Evolutionary conservation across 64 coral and sea anemone genomes (phyloP), one percentile per base, ranked within the genome.

Genomic region (Montipora capricornis): DNA sequence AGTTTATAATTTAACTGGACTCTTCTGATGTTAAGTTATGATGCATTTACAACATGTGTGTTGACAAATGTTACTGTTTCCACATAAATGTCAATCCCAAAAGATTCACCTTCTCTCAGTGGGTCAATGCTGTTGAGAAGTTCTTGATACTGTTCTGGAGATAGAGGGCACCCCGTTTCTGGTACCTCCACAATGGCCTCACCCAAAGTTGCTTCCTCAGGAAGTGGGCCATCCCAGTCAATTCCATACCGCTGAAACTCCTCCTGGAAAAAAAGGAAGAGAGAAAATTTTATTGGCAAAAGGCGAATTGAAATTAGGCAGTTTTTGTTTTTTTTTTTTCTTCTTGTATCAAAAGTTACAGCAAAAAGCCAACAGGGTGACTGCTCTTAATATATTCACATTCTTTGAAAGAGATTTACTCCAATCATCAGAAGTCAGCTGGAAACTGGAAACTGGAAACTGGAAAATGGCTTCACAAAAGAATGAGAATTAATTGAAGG

Each of bases 51-150:
- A 64, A 14, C 60, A 64, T 64, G 60, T 64, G 60, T 64, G 60
- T 64, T 64, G 60, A 64, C 60, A 64, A 64, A 64, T 64, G 14
- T 14, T 64, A 73, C 70, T 87, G 83, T 87, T 68, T 87, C 83
- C 20, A 87, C 16, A 68, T 87, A 87, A 62, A 87, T 68, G 61
- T 87, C 83, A 44, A 87, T 87, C 61, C 83, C 83, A 69, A 49
- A 87, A 26, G 57, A 68, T 26, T 87, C 83, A 87, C 83, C 52
- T 87, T 87, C 83, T 87, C 83, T 87, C 19, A 87, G 66, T 64
- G 83, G 83, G 45, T 87, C 83, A 73, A 87, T 62, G 20, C 20
- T 68, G 61, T 20, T 24, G 10, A 66, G 17, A 68, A 73, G 61
- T 19, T 87, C 83, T 45, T 87, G 83, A 68, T 71, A 66, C 57